Base-by-base conservation (phyloP, 2,113 vertebrate species). In the Grantiella picta region DNA sequence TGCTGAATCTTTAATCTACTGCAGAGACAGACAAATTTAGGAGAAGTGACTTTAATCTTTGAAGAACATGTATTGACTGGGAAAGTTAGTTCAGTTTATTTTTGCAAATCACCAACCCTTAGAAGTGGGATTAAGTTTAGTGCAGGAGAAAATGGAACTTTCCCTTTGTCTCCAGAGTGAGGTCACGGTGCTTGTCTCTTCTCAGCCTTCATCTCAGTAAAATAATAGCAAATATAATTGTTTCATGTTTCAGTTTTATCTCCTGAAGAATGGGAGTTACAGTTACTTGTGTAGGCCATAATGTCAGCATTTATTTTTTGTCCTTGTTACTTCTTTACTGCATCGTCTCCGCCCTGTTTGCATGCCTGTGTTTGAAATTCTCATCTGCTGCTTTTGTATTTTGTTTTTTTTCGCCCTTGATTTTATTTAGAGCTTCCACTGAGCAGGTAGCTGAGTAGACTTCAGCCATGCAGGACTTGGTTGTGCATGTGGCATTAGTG, bases 51-150 rank as follows among this genome's bases (percentile, higher is more conserved):
- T 93, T 86, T 59, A 90, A 92, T 92, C 79, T 90, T 69, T 79
- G 33, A 92, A 82, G 82, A 94, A 60, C 15, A 0, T 68, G 21
- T 56, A 28, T 93, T 54, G 70, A 82, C 75, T 90, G 61, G 61
- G 78, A 87, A 61, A 88, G 65, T 45, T 86, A 77, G 49, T 89
- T 95, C 53, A 47, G 92, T 87, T 94, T 95, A 56, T 18, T 90
- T 95, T 96, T 93, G 79, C 70, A 71, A 82, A 76, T 93, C 57
- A 44, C 53, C 49, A 68, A 7, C 49, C 7, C 35, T 92, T 85
- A 82, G 65, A 94, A 90, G 85, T 38, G 33, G 61, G 72, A 93
- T 95, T 95, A 85, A 68, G 47, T 79, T 94, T 56, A 86, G 44
- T 38, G 11, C 49, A 69, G 75, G 45, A 65, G 80, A 88, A 82